phyloP scores from a whole-genome alignment of 2,888 invertebrate species.

The Dilophus febrilis region DNA sequence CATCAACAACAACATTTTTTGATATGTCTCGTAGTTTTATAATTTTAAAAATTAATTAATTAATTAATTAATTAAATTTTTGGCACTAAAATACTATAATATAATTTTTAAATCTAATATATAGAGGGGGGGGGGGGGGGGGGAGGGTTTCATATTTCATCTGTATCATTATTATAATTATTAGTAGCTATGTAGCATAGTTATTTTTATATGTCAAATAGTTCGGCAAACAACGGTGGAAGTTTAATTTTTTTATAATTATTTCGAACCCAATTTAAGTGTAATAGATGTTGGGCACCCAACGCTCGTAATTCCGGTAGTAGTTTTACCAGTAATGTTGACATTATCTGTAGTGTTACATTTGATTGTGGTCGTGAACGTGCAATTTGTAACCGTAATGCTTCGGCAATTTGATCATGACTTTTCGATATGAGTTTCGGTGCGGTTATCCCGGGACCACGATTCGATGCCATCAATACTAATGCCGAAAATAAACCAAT shows the following conservation, averaged over 20 bases:
- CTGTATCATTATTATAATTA: not conserved
- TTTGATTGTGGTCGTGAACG: conserved; percentile 27
- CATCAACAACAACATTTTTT: not conserved
- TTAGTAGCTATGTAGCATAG: not conserved
- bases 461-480: conserved; percentile 64
- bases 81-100: too few species aligned
- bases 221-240: conserved; percentile 89
- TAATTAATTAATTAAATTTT: too few species aligned
- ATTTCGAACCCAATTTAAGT: conserved; percentile 79
- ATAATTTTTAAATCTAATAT: too few species aligned
- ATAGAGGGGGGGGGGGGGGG: too few species aligned
- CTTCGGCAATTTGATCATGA: conserved; percentile 69
- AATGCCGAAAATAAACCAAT: conserved; percentile 75
- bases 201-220: conserved; percentile 61
- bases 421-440: conserved; percentile 59
- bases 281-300: conserved; percentile 65
- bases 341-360: conserved; percentile 29
- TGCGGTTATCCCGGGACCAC: conserved; percentile 66
- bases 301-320: conserved; percentile 65
- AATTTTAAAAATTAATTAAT: too few species aligned
- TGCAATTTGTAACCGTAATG: conserved; percentile 61
- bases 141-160: not conserved
- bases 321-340: conserved; percentile 38
- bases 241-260: conserved; percentile 72
- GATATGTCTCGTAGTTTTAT: not conserved